Base-by-base conservation (phyloP, 2,113 vertebrate genomes). In the Sakesphorus luctuosus region DNA sequence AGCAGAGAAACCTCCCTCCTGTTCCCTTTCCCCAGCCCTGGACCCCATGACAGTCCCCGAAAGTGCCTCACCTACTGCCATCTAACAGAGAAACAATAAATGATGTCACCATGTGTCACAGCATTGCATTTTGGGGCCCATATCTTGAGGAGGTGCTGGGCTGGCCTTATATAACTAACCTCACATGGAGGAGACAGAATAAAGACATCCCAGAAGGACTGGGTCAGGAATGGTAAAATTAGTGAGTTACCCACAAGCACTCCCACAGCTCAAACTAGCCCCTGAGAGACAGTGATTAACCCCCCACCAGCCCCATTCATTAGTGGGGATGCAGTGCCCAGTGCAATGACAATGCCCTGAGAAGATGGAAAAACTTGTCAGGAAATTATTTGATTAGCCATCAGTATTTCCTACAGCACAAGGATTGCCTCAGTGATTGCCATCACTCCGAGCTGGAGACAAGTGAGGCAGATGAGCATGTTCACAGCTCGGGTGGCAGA, bases 1-100 rank as follows among this genome's bases (percentile, higher is more conserved):
- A 72, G 24, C 26, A 31, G 33, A 38, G 62, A 5, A 55, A 1
- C 2, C 2, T 17, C 6, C 3, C 28, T 4, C 21, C 36, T 4
- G 0, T 10, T n/a, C 20, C 24, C 29, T 56, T n/a, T 81, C 18
- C 69, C 26, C 47, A 35, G 52, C 9, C n/a, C 36, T 28, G 46
- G 26, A 19, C 5, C 15, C 49, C 14, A 3, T n/a, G 59, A 6
- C 31, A 75, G 33, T 17, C 46, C 36, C 36, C 31, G 23, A 52
- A 89, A 40, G 11, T n/a, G 35, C 53, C 24, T 56, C 18, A 4
- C 7, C 24, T 23, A 36, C 15, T 40, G 28, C 19, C 44, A 10
- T 21, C 38, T 47, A 68, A 77, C 35, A 89, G 18, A 72, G 16
- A 79, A n/a, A 20, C 1, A 3, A 5, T n/a, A 62, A 74, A 35